Base-by-base conservation (phyloP, 2,113 vertebrate species). In the Aegithalos caudatus region DNA sequence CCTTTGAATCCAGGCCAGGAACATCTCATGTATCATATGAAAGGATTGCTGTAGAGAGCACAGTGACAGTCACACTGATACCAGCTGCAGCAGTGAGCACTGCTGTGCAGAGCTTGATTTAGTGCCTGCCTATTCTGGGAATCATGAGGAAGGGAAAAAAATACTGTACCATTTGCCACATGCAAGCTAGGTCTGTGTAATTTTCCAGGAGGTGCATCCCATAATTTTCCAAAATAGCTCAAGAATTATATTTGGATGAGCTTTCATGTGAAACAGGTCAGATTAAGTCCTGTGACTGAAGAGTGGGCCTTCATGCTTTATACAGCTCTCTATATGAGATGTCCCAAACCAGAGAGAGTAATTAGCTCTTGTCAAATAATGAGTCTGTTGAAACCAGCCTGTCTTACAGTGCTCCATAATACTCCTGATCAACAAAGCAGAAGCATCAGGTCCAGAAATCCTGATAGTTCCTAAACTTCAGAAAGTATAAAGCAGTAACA, bases 1-100 rank as follows among this genome's bases (percentile, higher is more conserved):
- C 85, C 94, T 94, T 79, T 95, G 92, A 95, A 84, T 88, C 37
- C 65, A 76, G 65, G 93, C 92, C 94, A 93, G 86, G 82, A 94
- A 84, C 73, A 84, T 84, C 94, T 95, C 86, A 65, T 38, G 51
- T 72, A 47, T 83, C 80, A 61, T 47, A 57, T 24, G 82, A 86
- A 95, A 92, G 81, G 58, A 70, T 7, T 66, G 51, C 81, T 38
- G 8, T 4, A 42, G 66, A 21, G 60, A 71, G 82, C 65, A 73
- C 50, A 54, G 87, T 27, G 71, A 57, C 74, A 70, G 84, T 47
- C 12, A 2, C 40, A 14, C 56, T 72, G 94, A 69, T 48, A 90
- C 22, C 93, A 90, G 79, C 80, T 86, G 85, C 94, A 81, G 74
- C 71, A 74, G 50, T 2, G 31, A 86, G 69, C 64, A 11, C 85